phyloP scores from a whole-genome alignment of 2,113 vertebrate species.

The Nettapus auritus region DNA sequence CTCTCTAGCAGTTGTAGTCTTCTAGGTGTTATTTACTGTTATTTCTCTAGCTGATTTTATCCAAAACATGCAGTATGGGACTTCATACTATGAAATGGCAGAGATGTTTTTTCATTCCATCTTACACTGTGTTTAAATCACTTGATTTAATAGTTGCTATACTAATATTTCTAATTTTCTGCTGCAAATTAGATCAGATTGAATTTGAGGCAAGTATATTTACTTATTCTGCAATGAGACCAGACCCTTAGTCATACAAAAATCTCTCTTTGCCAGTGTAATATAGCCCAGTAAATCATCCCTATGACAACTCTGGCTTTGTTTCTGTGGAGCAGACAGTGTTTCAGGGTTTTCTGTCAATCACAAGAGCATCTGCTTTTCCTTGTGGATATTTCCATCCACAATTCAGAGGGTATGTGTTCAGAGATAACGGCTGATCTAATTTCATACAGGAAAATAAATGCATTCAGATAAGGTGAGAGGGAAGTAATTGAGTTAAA shows the following conservation, averaged over 20 bases:
- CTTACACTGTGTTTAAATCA: not conserved
- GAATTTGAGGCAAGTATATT: not conserved
- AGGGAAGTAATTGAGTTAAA: conserved; percentile 49
- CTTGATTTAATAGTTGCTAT: conserved; percentile 4
- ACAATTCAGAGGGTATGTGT: not conserved
- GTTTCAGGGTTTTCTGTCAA: conserved; percentile 13
- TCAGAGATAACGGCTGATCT: conserved; percentile 56
- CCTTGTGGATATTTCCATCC: conserved; percentile 28
- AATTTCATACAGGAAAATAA: conserved; percentile 40
- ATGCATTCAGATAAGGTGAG: conserved; percentile 52
- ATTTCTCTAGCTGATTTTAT: conserved; percentile 10
- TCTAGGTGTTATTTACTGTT: not conserved
- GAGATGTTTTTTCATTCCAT: not conserved
- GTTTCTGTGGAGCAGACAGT: conserved; percentile 21
- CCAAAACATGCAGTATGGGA: not conserved
- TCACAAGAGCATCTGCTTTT: conserved; percentile 39
- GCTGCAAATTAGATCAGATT: not conserved
- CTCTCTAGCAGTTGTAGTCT: not conserved
- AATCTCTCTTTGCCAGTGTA: not conserved
- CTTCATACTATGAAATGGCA: not conserved
- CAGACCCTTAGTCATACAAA: conserved; percentile 3
- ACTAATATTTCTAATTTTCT: conserved; percentile 26
- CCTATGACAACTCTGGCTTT: conserved; percentile 44
- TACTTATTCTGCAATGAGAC: conserved; percentile 15
- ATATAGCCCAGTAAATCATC: conserved; percentile 37